These are phyloP conservation scores for Cygnus olor DNA, from an alignment of 2,797 vertebrate species.

Conservation along the genomic window DNA sequence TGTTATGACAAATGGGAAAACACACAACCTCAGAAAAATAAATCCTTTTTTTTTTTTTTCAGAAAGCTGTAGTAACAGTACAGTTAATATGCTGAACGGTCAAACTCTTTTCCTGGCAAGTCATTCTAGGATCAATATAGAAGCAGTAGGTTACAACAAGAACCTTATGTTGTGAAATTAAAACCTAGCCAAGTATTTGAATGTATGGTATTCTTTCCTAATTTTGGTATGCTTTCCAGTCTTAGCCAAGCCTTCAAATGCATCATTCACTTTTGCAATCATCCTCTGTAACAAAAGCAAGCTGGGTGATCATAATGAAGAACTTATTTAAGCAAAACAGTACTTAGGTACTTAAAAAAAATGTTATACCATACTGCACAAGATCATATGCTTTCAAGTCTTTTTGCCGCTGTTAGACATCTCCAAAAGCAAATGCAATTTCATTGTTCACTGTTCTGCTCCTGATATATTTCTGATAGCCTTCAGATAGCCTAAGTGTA, in stretches of 20 bases:
- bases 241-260: background rate
- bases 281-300: background rate
- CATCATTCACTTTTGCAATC: background rate
- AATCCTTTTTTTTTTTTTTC: background rate
- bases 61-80: background rate
- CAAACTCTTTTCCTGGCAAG: background rate
- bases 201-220: background rate
- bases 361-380: background rate
- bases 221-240: background rate
- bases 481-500: background rate
- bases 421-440: background rate
- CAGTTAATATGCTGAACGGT: background rate
- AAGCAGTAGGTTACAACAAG: background rate
- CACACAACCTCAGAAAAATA: background rate
- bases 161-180: background rate
- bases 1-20: conserved; percentile 24
- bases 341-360: background rate
- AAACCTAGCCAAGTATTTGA: background rate
- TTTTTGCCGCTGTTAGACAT: background rate
- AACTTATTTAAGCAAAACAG: background rate
- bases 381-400: background rate
- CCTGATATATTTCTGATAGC: background rate
- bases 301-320: background rate
- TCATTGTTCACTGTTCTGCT: background rate
- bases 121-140: background rate